Evolutionary conservation across 2,888 invertebrate species (phyloP), one percentile per base, ranked within the genome.

Genomic region (Branchinecta sandiegonensis): DNA sequence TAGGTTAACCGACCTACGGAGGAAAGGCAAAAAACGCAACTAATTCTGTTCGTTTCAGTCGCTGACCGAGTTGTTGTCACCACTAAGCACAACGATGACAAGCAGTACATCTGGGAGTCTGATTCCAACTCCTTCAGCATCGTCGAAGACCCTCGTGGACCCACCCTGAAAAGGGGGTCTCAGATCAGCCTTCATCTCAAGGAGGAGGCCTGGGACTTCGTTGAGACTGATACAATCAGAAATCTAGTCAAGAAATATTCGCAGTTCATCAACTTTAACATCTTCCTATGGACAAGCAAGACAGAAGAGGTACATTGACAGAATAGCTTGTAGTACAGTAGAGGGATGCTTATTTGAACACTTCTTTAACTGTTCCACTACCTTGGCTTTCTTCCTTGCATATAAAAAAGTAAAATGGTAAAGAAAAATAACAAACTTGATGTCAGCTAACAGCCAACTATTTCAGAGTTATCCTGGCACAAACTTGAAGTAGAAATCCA

Each of bases 211-310:
- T 84, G 87, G 73, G 97, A 97, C 81, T 99, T 90, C 83, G 80
- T 97, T 75, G 95, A 99, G 79, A 85, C 89, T 72, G 89, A 91
- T 76, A 94, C 94, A 1, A 84, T 99, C 73, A 88, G 88, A 75
- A 86, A 87, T 74, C 83, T 99, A 70, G 89, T 99, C 71, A 90
- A 89, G 80, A 99, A 97, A 80, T 99, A 99, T 81, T 95, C 95
- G 8, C 97, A 99, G 81, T 99, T 99, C 81, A 99, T 99, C 78
- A 99, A 96, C 80, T 99, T 99, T 85, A 92, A 94, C 71, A 99
- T 99, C 78, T 89, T 89, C 79, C 80, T 99, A 78, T 99, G 96
- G 96, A 85, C 88, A 65, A 85, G 84, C 75, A 85, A 84, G 76
- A 81, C 81, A 73, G 23, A 23, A 2, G n/a, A 46, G 66, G 37